Evolutionary conservation across 2,797 vertebrate genomes (phyloP), one percentile per base, ranked within the genome.

Genomic region (Moxostoma hubbsi): DNA sequence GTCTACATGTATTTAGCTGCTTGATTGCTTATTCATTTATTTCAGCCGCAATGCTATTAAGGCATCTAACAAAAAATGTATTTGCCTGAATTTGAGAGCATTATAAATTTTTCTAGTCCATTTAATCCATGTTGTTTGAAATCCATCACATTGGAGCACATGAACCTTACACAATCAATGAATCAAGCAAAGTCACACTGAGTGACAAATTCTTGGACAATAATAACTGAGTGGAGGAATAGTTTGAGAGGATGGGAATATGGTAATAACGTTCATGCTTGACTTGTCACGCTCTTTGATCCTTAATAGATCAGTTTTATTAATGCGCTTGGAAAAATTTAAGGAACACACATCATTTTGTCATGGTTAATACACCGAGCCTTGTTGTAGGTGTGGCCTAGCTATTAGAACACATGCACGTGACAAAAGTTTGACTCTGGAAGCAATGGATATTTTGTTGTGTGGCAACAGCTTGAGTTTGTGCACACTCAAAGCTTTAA

Each of bases 241-340:
- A 24, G 43, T 62, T 73, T 62, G 71, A 62, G 59, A 62, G 11
- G 43, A 62, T 9, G 36, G 51, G 45, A 65, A 9, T 45, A 13
- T 65, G 73, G 68, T 53, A 58, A 71, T 71, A 58, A 46, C 15
- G 8, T 43, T 49, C 73, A 57, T 24, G 51, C 51, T 55, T 75
- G 62, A 66, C 15, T 66, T 63, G 49, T 66, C 51, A 9, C 57
- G 45, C 53, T 66, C 13, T 75, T 64, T 66, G 43, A 75, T 55
- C 63, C 53, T 24, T 9, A 5, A 49, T 62, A 36, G 59, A 62
- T 24, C 59, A 9, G 3, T 62, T 62, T 62, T 6, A 62, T 66
- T 58, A 53, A 75, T 66, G 73, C 18, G 16, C 43, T 46, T 57
- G 16, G 58, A 49, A 45, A 18, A 57, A 11, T 43, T 66, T 57